Evolutionary conservation across 2,113 vertebrate species (phyloP).

Genomic region (Scomber japonicus): DNA sequence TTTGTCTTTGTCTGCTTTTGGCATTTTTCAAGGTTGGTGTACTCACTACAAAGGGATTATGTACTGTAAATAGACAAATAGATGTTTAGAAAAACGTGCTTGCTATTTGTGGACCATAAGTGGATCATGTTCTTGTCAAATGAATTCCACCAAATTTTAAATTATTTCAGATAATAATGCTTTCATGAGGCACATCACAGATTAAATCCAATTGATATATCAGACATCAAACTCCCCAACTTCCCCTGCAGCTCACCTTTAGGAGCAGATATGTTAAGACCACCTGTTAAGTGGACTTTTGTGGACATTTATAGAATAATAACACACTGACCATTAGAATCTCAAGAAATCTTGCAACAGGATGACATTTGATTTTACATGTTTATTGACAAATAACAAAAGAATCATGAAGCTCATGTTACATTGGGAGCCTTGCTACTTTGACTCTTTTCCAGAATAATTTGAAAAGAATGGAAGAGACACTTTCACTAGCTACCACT

Average conservation of each 20-base stretch:
- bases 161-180: conserved; percentile 2
- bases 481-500: conserved; percentile 23
- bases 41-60: neutral
- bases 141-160: neutral
- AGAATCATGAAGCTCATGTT: neutral
- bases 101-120: neutral
- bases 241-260: neutral
- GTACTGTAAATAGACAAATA: neutral
- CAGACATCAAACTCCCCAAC: neutral
- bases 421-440: conserved; percentile 21
- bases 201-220: conserved; percentile 5
- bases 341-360: conserved; percentile 22
- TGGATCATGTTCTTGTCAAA: neutral
- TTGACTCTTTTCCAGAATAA: neutral
- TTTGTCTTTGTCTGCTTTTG: neutral
- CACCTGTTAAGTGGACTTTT: neutral
- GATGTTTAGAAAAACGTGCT: neutral
- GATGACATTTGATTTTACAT: conserved; percentile 26
- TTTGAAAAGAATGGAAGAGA: conserved; percentile 12
- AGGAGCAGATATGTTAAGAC: conserved; percentile 4
- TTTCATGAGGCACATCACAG: neutral
- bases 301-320: conserved; percentile 25
- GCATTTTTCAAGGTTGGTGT: neutral
- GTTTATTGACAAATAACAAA: conserved; percentile 27
- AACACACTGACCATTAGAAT: conserved; percentile 22